phyloP scores from a whole-genome alignment of 2,888 invertebrate species.

The Trisateles emortualis region DNA sequence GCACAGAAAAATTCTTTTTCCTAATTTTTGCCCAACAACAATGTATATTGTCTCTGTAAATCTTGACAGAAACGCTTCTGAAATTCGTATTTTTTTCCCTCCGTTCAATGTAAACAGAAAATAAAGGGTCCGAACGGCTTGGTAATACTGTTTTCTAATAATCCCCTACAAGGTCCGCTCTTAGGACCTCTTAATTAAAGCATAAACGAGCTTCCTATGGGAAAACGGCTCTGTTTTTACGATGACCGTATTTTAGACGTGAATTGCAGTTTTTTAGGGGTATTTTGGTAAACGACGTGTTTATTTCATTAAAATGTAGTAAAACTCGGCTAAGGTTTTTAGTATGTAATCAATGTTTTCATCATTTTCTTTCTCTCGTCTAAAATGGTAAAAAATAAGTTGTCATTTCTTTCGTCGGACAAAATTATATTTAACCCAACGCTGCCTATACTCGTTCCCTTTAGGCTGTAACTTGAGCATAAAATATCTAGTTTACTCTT shows the following conservation, averaged over 20 bases:
- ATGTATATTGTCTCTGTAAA: constrained; percentile 17
- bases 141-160: constrained; percentile 68
- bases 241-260: constrained; percentile 49
- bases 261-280: constrained; percentile 56
- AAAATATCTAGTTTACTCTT: too few relatives aligned
- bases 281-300: constrained; percentile 21
- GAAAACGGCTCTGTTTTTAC: constrained; percentile 45
- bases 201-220: constrained; percentile 72
- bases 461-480: too few relatives aligned
- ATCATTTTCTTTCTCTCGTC: neutral
- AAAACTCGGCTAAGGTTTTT: neutral
- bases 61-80: constrained; percentile 4
- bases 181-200: constrained; percentile 73
- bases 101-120: constrained; percentile 40
- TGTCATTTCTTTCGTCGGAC: too few relatives aligned
- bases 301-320: constrained; percentile 12
- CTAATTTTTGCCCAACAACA: constrained; percentile 8
- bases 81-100: constrained; percentile 19
- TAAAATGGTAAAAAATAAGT: neutral
- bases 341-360: constrained; percentile 1
- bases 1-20: constrained; percentile 4
- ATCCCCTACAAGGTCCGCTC: constrained; percentile 57
- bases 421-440: too few relatives aligned
- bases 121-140: constrained; percentile 50
- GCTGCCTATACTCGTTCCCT: too few relatives aligned